Evolutionary conservation across 2,113 vertebrate genomes (phyloP), one percentile per base, ranked within the genome.

Genomic region (Callocephalon fimbriatum): DNA sequence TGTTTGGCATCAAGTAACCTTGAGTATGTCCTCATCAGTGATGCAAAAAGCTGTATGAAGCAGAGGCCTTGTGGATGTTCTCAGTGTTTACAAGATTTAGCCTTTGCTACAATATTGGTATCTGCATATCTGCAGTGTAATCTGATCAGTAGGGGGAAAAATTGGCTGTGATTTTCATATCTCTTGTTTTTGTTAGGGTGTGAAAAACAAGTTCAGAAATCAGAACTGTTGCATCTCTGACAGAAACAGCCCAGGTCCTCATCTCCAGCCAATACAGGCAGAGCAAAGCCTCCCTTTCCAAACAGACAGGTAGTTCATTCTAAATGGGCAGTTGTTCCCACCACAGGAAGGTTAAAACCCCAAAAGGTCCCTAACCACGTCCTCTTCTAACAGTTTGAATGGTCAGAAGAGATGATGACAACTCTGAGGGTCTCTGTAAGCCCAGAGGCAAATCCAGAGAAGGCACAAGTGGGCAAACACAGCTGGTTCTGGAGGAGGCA

Each of bases 1-100:
- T 20, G 86, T 48, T 11, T 86, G 90, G 86, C 72, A 72, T 53
- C 51, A 8, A 62, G 75, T 95, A 40, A 94, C 94, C 95, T 96
- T 95, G 92, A 91, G 37, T 6, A 13, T 45, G 88, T 93, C 76
- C 92, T 92, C 88, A 88, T 74, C 92, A 53, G 78, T 7, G 75
- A 74, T 88, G 86, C 82, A 90, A 35, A 76, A 70, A 32, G 53
- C 58, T 12, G 35, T 20, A 17, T 9, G 65, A 51, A 35, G 79
- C 53, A 27, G 61, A 84, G 80, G n/a, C 79, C 79, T 86, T 9
- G 54, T n/a, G 68, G 73, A 17, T 16, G 0, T 32, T 63, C 51
- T n/a, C 40, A 3, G 25, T 86, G 75, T 84, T 95, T 61, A 19
- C 72, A 35, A 45, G 56, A 32, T 27, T 72, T 29, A 13, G 38